Evolutionary conservation across 2,113 vertebrate genomes (phyloP), one percentile per base, ranked within the genome.

Genomic region (Echinops telfairi): DNA sequence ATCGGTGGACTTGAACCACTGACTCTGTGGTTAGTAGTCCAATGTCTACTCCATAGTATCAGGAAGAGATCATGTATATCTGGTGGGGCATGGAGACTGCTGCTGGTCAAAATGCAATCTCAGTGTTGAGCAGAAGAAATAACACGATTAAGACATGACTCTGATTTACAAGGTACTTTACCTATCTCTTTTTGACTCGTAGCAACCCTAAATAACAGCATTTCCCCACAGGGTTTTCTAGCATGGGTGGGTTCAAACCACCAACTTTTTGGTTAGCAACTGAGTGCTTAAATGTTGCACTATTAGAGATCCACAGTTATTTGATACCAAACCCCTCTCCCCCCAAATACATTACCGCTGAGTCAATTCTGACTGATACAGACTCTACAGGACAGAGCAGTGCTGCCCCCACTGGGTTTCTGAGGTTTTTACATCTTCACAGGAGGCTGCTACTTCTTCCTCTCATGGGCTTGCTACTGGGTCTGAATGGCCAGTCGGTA

Each of bases 101-200:
- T 0, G 27, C n/a, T 1, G 57, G 82, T n/a, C 60, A 16, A n/a
- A 27, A 23, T 1, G 8, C 0, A 3, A 7, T 27, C 20, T 40
- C 15, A 3, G 38, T 2, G 16, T 5, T 0, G 23, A 31, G 53
- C 17, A 25, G 71, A 75, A 29, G 73, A 58, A 76, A 17, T 11
- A 47, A 6, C 7, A 7, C 23, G 1, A 23, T 20, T 0, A 0
- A 8, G 43, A 19, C 27, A 25, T 12, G 40, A 1, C 22, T 71
- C 20, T 36, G 43, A 20, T 22, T 38, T 22, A 33, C 7, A 23
- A 3, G 12, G 3, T 31, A 33, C 5, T 43, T 40, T 25, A 6
- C 11, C 6, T 4, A 2, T 8, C 31, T 1, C 16, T 1, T 33
- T 33, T 71, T 71, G 71, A 73, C n/a, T 36, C n/a, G 5, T 7